Evolutionary conservation across 1,140 invertebrate genomes (phyloP).

Genomic region (Tetraneura akinire): DNA sequence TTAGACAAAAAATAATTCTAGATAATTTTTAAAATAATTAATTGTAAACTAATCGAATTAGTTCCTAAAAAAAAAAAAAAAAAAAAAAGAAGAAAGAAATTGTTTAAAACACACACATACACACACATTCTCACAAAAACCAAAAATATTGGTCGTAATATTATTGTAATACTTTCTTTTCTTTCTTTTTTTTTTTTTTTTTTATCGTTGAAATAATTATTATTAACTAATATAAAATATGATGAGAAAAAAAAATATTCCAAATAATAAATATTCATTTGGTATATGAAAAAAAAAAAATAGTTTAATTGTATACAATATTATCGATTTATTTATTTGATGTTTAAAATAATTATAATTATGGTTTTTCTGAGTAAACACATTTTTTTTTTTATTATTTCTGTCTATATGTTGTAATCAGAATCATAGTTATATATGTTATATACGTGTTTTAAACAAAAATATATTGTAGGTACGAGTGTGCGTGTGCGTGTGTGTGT

Average conservation of each 20-base stretch:
- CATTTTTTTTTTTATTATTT: slow-evolving; percentile 3
- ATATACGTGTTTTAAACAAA: neutral
- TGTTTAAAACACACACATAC: neutral
- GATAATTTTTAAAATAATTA: slow-evolving; percentile 46
- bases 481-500: neutral
- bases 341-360: neutral
- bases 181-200: too few species aligned
- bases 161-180: neutral
- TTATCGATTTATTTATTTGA: too few species aligned
- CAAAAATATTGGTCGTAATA: slow-evolving; percentile 16
- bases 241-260: too few species aligned
- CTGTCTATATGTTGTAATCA: neutral
- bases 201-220: too few species aligned
- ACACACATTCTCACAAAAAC: neutral
- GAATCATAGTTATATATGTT: slow-evolving; percentile 15
- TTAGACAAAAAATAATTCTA: slow-evolving; percentile 40
- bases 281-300: neutral
- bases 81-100: neutral
- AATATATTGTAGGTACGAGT: neutral
- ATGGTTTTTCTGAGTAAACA: neutral
- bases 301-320: slow-evolving; percentile 23
- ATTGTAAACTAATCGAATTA: slow-evolving; percentile 46
- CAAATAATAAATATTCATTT: too few species aligned
- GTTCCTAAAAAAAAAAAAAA: slow-evolving; percentile 37
- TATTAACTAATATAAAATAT: neutral